phyloP scores from a whole-genome alignment of 2,113 vertebrate genomes.

The Takifugu bimaculatus region DNA sequence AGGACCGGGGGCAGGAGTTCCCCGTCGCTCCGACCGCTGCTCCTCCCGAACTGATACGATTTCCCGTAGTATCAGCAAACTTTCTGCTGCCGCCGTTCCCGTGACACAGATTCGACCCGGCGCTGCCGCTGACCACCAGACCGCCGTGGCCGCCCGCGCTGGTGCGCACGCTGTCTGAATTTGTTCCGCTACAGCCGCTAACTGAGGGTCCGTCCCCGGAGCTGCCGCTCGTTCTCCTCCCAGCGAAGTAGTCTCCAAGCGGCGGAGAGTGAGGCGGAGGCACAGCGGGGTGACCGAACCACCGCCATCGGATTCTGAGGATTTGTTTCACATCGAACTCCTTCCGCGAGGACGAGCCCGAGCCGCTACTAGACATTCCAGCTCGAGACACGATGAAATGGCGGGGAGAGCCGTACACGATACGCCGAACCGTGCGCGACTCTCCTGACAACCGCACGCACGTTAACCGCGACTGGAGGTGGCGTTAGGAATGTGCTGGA shows the following conservation, averaged over 20 bases:
- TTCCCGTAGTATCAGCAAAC: conserved; percentile 80
- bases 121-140: conserved; percentile 63
- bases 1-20: conserved; percentile 76
- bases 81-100: conserved; percentile 75
- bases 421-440: conserved; percentile 60
- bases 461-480: conserved; percentile 53
- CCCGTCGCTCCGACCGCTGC: conserved; percentile 52
- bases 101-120: conserved; percentile 70
- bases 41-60: conserved; percentile 47
- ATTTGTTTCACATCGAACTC: conserved; percentile 99
- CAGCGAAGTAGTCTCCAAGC: conserved; percentile 80
- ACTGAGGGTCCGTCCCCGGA: conserved; percentile 68
- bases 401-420: conserved; percentile 55
- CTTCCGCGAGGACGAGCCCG: conserved; percentile 82
- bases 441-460: conserved; percentile 86
- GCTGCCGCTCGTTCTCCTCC: conserved; percentile 64
- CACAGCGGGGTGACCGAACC: conserved; percentile 91
- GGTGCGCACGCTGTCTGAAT: conserved; percentile 36
- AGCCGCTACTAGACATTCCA: conserved; percentile 88
- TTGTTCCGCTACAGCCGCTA: conserved; percentile 73
- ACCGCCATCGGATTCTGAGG: conserved; percentile 95
- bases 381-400: conserved; percentile 60
- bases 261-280: conserved; percentile 78
- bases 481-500: conserved; percentile 29
- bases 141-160: conserved; percentile 41